A percentile compares a stretch with the other conserved stretches of the same genome.
These are phyloP conservation scores for Muschampia plurimacula DNA, from an alignment of 2,888 invertebrate genomes.

Conservation along the genomic window DNA sequence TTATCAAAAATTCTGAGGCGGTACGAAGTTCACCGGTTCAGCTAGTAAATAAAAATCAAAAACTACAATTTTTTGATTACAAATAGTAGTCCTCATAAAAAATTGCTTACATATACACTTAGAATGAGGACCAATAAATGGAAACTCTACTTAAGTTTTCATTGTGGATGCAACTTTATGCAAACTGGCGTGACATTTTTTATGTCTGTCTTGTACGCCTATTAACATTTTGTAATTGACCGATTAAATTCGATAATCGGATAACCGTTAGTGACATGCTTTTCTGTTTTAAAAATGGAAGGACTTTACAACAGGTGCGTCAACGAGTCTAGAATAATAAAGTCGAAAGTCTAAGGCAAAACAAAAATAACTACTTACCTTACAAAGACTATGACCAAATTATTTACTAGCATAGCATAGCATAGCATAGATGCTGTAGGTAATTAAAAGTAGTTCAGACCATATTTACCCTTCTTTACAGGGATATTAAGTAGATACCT, in stretches of 20 bases:
- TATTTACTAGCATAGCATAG: too few relatives aligned
- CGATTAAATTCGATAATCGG: conserved; percentile 27
- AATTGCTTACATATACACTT: neutral
- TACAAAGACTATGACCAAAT: too few relatives aligned
- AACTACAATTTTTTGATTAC: too few relatives aligned
- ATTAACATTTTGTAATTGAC: conserved; percentile 16
- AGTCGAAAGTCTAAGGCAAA: neutral
- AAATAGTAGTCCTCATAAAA: too few relatives aligned
- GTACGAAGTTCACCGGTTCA: too few relatives aligned
- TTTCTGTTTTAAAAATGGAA: neutral
- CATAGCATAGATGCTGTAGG: too few relatives aligned
- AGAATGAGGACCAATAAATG: neutral
- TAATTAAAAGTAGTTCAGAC: too few relatives aligned
- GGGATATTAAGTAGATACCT: too few relatives aligned
- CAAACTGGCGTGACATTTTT: conserved; percentile 19
- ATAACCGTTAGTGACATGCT: conserved; percentile 12
- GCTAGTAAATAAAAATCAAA: too few relatives aligned
- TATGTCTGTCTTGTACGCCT: conserved; percentile 1
- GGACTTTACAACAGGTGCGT: neutral
- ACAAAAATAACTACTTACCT: neutral
- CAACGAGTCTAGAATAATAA: neutral
- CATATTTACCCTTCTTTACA: too few relatives aligned
- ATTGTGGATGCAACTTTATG: conserved; percentile 9
- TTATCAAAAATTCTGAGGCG: too few relatives aligned
- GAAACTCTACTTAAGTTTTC: neutral